Conservation (phyloP, 2,888 invertebrate species). For the Volucella bombylans region DNA sequence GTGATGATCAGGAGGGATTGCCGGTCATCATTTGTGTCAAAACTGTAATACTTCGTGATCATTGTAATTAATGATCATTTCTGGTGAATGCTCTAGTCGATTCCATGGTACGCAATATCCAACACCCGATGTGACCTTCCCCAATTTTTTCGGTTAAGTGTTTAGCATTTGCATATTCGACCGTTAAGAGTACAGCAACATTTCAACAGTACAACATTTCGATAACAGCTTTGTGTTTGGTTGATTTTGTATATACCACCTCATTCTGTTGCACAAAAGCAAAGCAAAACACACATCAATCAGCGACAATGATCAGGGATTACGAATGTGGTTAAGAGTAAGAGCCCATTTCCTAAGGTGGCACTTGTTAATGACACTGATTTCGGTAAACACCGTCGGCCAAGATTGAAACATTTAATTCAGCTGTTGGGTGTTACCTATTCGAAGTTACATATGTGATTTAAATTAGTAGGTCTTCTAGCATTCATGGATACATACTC, state of each 20-base stretch:
- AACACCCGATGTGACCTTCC: conserved; percentile 35
- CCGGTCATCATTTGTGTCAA: conserved; percentile 19
- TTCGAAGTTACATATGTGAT: background rate
- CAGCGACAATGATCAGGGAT: conserved; percentile 22
- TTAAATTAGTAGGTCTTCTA: too few species aligned
- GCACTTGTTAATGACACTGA: conserved; percentile 25
- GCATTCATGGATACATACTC: background rate
- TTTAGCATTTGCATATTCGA: conserved; percentile 47
- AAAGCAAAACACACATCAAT: conserved; percentile 12
- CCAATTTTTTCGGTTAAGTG: conserved; percentile 37
- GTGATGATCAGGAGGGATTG: background rate
- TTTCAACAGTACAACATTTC: conserved; percentile 1
- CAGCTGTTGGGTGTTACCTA: background rate
- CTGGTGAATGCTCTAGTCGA: conserved; percentile 39
- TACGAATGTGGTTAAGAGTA: too few species aligned
- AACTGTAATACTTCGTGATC: conserved; percentile 48
- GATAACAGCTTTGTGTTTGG: conserved; percentile 17
- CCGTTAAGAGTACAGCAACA: conserved; percentile 11
- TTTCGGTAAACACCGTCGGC: background rate
- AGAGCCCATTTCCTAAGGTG: background rate
- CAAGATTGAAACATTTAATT: background rate
- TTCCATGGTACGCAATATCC: conserved; percentile 25
- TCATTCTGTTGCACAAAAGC: conserved; percentile 41
- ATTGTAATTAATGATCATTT: conserved; percentile 41
- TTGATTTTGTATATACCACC: conserved; percentile 20